These are phyloP conservation scores for Timema cristinae DNA, from an alignment of 2,888 invertebrate species.

Conservation along the genomic window DNA sequence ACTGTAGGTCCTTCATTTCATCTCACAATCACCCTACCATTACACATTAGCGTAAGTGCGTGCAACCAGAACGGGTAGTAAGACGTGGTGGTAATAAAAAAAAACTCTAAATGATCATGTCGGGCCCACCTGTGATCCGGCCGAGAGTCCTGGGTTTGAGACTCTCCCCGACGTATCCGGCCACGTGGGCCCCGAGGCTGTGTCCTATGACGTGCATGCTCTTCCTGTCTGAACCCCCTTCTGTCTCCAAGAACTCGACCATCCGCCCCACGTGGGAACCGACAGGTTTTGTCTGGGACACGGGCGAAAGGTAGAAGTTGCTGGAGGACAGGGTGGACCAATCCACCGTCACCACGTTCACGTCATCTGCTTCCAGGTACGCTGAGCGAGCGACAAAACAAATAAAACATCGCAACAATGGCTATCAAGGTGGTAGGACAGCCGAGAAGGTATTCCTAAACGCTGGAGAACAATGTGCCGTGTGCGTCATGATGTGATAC, in stretches of 20 bases:
- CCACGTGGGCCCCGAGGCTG: slow-evolving; percentile 44
- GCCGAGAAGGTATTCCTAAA: too few species aligned
- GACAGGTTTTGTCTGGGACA: slow-evolving; percentile 34
- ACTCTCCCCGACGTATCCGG: slow-evolving; percentile 40
- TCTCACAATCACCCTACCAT: too few species aligned
- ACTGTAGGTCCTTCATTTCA: too few species aligned
- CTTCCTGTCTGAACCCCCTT: slow-evolving; percentile 35
- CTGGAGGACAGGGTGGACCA: slow-evolving; percentile 43
- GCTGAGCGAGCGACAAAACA: too few species aligned
- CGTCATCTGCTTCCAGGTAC: slow-evolving; percentile 44
- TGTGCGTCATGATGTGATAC: too few species aligned
- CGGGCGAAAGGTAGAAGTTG: slow-evolving; percentile 34
- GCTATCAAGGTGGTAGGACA: too few species aligned
- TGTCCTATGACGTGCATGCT: slow-evolving; percentile 43
- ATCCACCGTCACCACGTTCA: slow-evolving; percentile 51
- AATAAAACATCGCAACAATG: too few species aligned
- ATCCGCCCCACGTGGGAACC: slow-evolving; percentile 40
- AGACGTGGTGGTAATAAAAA: too few species aligned
- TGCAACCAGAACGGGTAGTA: too few species aligned
- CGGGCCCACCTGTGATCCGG: slow-evolving; percentile 43
- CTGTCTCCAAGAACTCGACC: slow-evolving; percentile 38
- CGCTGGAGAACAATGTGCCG: too few species aligned
- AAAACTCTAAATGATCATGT: too few species aligned
- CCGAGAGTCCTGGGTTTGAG: slow-evolving; percentile 39
- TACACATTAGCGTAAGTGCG: too few species aligned